Evolutionary conservation across 2,888 invertebrate species (phyloP), one percentile per base, ranked within the genome.

Genomic region (Himalopsyche kuldschensis): DNA sequence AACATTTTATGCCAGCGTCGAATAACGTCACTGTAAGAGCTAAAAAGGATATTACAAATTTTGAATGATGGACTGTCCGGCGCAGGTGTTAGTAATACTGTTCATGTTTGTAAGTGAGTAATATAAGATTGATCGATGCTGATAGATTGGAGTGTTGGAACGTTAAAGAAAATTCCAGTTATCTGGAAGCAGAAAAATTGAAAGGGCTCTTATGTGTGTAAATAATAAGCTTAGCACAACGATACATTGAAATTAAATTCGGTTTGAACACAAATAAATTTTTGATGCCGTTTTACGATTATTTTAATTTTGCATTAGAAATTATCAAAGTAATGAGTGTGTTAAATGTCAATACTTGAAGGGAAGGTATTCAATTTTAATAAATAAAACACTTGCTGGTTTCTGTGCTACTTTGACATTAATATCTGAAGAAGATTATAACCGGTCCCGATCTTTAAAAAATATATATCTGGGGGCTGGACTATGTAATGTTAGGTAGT

Each of bases 41-140:
- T 79, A 46, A 82, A 55, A 55, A 81, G 81, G 85, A 83, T 84
- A 85, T 85, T 85, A 84, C 85, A 85, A 84, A 85, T 84, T 85
- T 84, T 85, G 85, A 85, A 82, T 85, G 85, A 85, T 85, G 85
- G 85, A 83, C 83, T 75, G 85, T 85, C 85, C 85, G 82, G 48
- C 76, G 80, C 85, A 85, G 85, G 82, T 85, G 85, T 69, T 75
- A 11, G 69, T 69, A 15, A 69, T 30, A 69, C 24, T 81, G 79
- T 80, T 63, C 20, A 63, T 63, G 47, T 80, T 41, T 31, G 20
- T 35, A 35, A 32, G 55, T 35, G 41, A 80, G 80, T 35, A 78
- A 78, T 35, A 35, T 24, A 27, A 78, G 82, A 78, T 78, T 82
- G 82, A 82, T 82, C 77, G 82, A 78, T 46, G 24, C 69, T 69